A percentile compares a stretch with the other conserved stretches of the same genome.
Evolutionary conservation across 2,113 vertebrate species (phyloP).

Genomic region (Hemibates koningsi): DNA sequence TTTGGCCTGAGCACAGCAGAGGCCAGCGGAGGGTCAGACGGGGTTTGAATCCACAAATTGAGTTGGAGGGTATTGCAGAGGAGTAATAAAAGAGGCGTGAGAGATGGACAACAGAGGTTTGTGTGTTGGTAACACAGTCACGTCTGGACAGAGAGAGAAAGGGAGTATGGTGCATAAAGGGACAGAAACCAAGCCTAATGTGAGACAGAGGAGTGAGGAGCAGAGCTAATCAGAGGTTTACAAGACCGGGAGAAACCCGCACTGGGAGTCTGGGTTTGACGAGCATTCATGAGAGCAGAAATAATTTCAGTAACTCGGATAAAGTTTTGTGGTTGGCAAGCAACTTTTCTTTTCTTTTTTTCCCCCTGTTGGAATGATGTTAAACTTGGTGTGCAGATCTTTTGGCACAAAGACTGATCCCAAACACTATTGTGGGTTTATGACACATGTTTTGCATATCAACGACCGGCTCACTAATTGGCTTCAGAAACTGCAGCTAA

Average conservation of each 20-base stretch:
- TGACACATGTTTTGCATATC: not conserved
- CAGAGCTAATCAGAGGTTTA: not conserved
- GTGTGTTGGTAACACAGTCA: constrained; percentile 62
- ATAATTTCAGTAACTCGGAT: not conserved
- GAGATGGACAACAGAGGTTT: constrained; percentile 42
- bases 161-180: constrained; percentile 18
- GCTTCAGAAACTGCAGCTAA: not conserved
- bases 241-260: not conserved
- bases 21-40: constrained; percentile 52
- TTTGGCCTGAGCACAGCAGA: constrained; percentile 13
- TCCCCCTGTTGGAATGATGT: not conserved
- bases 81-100: constrained; percentile 38
- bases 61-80: not conserved
- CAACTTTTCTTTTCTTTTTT: not conserved
- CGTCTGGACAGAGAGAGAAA: constrained; percentile 36
- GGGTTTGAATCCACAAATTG: constrained; percentile 49
- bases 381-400: not conserved
- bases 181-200: not conserved
- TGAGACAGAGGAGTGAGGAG: not conserved
- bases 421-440: not conserved
- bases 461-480: not conserved
- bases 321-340: not conserved
- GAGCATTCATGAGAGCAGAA: not conserved
- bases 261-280: not conserved
- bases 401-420: not conserved